A percentile compares a stretch with the other conserved stretches of the same genome.
These are phyloP conservation scores for Amblyraja radiata DNA, from an alignment of 2,797 vertebrate genomes.

Conservation along the genomic window DNA sequence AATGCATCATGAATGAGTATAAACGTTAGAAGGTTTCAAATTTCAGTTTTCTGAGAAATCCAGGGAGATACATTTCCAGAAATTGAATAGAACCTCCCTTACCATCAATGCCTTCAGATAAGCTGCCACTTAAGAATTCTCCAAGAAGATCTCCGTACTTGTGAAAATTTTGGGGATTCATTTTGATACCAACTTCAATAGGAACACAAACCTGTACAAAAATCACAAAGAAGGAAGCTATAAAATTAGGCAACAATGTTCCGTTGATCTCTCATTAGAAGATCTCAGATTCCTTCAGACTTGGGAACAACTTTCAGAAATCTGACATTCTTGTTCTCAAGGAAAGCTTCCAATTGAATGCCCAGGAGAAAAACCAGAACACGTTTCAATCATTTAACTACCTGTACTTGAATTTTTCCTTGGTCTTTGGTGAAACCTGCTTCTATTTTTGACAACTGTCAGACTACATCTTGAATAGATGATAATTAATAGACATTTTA, in stretches of 20 bases:
- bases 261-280: neutral
- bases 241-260: neutral
- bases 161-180: conserved; percentile 55
- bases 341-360: neutral
- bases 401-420: neutral
- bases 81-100: conserved; percentile 42
- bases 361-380: neutral
- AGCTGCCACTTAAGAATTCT: conserved; percentile 49
- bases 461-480: neutral
- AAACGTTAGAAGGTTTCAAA: conserved; percentile 41
- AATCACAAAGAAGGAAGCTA: neutral
- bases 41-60: conserved; percentile 44
- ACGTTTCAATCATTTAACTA: neutral
- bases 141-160: conserved; percentile 51
- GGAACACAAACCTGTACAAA: conserved; percentile 50
- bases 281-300: neutral
- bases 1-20: no score
- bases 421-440: neutral
- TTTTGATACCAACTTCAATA: conserved; percentile 49
- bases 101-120: conserved; percentile 46
- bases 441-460: neutral
- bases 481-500: neutral
- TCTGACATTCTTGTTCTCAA: neutral
- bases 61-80: conserved; percentile 42
- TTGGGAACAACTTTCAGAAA: neutral